Base-by-base conservation (phyloP, 2,888 invertebrate species). In the Eupithecia pulchellata region DNA sequence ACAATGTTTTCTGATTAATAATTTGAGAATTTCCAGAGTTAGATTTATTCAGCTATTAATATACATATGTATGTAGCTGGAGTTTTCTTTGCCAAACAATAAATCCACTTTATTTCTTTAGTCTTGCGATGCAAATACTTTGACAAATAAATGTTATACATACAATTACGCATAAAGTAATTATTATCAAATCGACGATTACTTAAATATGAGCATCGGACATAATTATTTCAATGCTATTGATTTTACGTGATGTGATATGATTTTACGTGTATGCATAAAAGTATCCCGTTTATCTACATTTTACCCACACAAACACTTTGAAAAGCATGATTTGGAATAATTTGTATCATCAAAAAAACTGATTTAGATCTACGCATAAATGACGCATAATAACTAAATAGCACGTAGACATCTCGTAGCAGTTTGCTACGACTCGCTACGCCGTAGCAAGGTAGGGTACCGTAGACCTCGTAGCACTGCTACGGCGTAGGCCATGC, bases 361-460 rank as follows among this genome's bases (percentile, higher is more conserved):
- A 13, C 25, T 52, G 20, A 52, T 47, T 42, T 6, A 1, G 42
- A 62, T 47, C 34, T 66, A 70, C 66, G 66, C 62, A 30, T n/a
- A 30, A 42, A n/a, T n/a, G n/a, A n/a, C n/a, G n/a, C n/a, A n/a
- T n/a, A n/a, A n/a, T n/a, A n/a, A n/a, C n/a, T n/a, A n/a, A 27
- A 30, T 32, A 14, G 32, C 69, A 70, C 66, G 66, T 70, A 70
- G 69, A 57, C 62, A 64, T 29, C 63, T 39, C 63, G 52, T 64
- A 55, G 64, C 32, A 14, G 14, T 47, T 39, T 39, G 39, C 39
- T 42, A 39, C 6, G 39, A 39, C 39, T 11, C 25, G 64, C 64
- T 64, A 64, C 64, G 64, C 1, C 64, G 64, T 64, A 52, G 64
- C 39, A 39, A 39, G 39, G n/a, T n/a, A 64, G 47, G 47, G 52